Base-by-base conservation (phyloP, 2,888 invertebrate species). In the Epistrophella euchroma region DNA sequence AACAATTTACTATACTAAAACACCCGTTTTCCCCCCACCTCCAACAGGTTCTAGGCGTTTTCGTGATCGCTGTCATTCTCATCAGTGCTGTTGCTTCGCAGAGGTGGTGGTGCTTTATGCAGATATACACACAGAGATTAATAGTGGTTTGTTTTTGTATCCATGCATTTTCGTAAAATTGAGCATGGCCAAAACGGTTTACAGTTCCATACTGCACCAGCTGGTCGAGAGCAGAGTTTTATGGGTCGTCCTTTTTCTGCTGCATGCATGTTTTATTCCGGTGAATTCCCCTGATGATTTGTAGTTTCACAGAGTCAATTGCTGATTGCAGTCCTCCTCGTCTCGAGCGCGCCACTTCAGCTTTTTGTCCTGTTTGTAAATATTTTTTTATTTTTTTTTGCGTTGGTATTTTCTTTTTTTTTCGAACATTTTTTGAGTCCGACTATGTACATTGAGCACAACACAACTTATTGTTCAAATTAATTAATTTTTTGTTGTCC, bases 241-340 rank as follows among this genome's bases (percentile, higher is more conserved):
- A 28, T 45, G 68, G 19, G 47, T 64, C 62, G 56, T 76, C 50
- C 71, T 88, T 45, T 66, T 47, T 50, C 47, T 60, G 56, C 60
- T 45, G 60, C 37, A 60, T 82, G 50, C 78, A 79, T 84, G 71
- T 79, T 78, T 83, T 74, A 86, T 83, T 83, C 64, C 74, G 83
- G 82, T 50, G 74, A 87, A 85, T 81, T 86, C 75, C 72, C 78
- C 76, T 70, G 81, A 82, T 86, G 82, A 86, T 86, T 82, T 86
- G 86, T 86, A 86, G 86, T 68, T 82, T 78, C 86, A 82, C 76
- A 70, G 86, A 86, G 82, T 82, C 86, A 82, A 82, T 78, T 86
- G 82, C 86, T 82, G 86, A 86, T 86, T 78, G 85, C 76, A 85
- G 73, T 74, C 37, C 45, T 58, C 28, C 2, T 32, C 32, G 9